A percentile compares a stretch with the other conserved stretches of the same genome.
Evolutionary conservation across 2,888 invertebrate species (phyloP).

Genomic region (Cenopis cana): DNA sequence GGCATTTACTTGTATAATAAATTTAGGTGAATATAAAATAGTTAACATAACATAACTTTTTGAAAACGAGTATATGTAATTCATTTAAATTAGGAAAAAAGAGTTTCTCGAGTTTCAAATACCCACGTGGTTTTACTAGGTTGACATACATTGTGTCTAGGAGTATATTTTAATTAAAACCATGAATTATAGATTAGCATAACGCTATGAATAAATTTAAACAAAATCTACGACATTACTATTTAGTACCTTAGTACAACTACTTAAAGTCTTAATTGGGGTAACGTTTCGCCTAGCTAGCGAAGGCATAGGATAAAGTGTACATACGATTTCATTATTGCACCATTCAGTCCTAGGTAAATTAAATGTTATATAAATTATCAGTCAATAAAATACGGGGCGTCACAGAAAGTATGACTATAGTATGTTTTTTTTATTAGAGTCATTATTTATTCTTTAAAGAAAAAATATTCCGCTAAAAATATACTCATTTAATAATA

Average conservation of each 20-base stretch:
- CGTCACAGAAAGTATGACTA: background rate
- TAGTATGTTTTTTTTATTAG: background rate
- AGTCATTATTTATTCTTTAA: background rate
- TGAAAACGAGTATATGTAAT: background rate
- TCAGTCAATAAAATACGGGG: background rate
- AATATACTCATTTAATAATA: no score
- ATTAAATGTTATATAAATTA: background rate
- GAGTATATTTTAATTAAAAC: background rate
- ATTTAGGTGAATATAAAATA: background rate
- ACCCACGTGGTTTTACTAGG: no score
- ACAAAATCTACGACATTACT: background rate
- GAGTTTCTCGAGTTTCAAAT: no score
- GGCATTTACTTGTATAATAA: background rate
- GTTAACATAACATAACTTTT: no score
- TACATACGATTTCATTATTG: background rate
- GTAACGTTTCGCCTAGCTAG: background rate
- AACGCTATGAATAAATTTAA: background rate
- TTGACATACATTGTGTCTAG: background rate
- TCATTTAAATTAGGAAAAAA: background rate
- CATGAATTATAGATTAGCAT: background rate
- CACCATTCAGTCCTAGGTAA: background rate
- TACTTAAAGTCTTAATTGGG: background rate
- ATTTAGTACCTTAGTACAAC: background rate
- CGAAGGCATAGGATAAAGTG: background rate
- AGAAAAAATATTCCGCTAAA: no score